A percentile compares a stretch with the other conserved stretches of the same genome.
Evolutionary conservation across 2,113 vertebrate genomes (phyloP).

Genomic region (Pungitius pungitius): DNA sequence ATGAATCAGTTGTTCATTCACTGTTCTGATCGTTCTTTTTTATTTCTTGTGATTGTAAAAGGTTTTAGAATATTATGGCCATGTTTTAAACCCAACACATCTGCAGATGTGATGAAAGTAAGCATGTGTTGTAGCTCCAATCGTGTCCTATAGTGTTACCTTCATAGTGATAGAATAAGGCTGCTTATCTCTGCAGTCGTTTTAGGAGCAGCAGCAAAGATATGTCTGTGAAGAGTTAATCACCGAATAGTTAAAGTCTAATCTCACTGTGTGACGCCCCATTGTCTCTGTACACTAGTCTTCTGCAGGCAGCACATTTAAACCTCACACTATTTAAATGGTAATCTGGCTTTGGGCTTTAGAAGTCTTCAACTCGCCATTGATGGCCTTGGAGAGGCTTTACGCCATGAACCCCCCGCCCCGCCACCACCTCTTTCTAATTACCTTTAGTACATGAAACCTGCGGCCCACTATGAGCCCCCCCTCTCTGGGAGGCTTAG

Average conservation of each 20-base stretch:
- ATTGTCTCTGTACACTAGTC: slow-evolving; percentile 72
- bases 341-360: slow-evolving; percentile 70
- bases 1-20: neutral
- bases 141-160: no score
- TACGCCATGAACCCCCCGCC: slow-evolving; percentile 48
- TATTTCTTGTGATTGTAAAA: neutral
- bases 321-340: slow-evolving; percentile 78
- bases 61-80: neutral
- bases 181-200: neutral
- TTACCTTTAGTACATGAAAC: slow-evolving; percentile 70
- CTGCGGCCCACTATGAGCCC: slow-evolving; percentile 31
- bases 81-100: neutral
- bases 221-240: slow-evolving; percentile 46
- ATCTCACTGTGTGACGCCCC: slow-evolving; percentile 54
- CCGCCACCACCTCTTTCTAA: slow-evolving; percentile 60
- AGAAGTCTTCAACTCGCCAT: slow-evolving; percentile 63
- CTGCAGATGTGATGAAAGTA: no score
- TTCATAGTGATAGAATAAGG: neutral
- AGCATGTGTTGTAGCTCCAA: neutral
- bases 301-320: slow-evolving; percentile 53
- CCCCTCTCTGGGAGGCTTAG: slow-evolving; percentile 49
- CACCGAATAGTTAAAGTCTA: slow-evolving; percentile 56
- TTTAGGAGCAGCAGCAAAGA: neutral
- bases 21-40: neutral
- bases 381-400: slow-evolving; percentile 67